These are phyloP conservation scores for Rhorus exstirpatorius DNA, from an alignment of 2,888 invertebrate genomes.

Conservation along the genomic window DNA sequence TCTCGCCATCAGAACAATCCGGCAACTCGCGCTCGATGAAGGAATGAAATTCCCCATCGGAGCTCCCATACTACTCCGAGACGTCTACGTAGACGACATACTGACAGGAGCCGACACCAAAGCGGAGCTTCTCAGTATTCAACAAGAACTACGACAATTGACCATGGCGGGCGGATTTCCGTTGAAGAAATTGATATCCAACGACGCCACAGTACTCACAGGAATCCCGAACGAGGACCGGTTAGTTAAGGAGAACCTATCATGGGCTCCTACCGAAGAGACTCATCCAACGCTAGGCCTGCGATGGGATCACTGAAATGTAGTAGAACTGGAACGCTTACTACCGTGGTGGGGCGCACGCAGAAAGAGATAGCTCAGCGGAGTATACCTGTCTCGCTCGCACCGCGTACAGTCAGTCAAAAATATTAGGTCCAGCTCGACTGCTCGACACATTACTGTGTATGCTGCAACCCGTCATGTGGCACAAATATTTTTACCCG, in stretches of 20 bases:
- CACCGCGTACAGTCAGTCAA: no score
- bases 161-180: slow-evolving; percentile 5
- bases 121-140: background rate
- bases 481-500: no score
- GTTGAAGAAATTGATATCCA: slow-evolving; percentile 29
- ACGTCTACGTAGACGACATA: slow-evolving; percentile 42
- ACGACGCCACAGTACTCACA: background rate
- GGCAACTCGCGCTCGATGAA: slow-evolving; percentile 50
- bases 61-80: slow-evolving; percentile 4
- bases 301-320: no score
- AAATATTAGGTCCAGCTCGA: no score
- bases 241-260: no score
- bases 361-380: no score
- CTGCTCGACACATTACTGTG: no score
- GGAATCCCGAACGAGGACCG: no score
- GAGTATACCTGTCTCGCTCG: no score
- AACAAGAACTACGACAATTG: background rate
- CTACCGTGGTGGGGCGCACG: no score
- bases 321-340: no score
- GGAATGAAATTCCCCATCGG: slow-evolving; percentile 8
- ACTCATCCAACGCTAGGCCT: background rate
- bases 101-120: slow-evolving; percentile 26
- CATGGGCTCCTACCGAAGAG: background rate
- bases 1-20: slow-evolving; percentile 16
- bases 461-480: no score